phyloP scores from a whole-genome alignment of 2,888 invertebrate genomes.

The Drosophila leonis region DNA sequence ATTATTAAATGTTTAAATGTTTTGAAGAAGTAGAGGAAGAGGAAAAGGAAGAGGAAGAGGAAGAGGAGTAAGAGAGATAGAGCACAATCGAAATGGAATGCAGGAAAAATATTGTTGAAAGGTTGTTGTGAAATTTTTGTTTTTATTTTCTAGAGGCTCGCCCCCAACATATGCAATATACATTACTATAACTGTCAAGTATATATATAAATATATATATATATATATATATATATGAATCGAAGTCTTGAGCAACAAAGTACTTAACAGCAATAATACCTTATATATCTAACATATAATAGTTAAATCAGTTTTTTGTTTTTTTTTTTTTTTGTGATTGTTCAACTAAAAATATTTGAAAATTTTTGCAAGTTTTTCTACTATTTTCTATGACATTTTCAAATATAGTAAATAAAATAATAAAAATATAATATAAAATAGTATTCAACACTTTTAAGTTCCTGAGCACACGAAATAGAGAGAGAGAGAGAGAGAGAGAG shows the following conservation, averaged over 20 bases:
- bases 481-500: constrained; percentile 22
- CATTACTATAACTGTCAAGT: constrained; percentile 1
- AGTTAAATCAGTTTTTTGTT: constrained; percentile 17
- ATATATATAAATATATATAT: background rate
- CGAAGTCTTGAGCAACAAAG: constrained; percentile 4
- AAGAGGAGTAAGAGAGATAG: constrained; percentile 4
- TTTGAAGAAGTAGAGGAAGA: constrained; percentile 35
- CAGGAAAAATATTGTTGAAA: constrained; percentile 57
- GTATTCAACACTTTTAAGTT: constrained; percentile 47
- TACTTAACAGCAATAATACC: constrained; percentile 25
- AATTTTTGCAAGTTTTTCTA: constrained; percentile 38
- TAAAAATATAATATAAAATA: constrained; percentile 2
- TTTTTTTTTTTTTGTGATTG: constrained; percentile 7
- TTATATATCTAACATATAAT: constrained; percentile 8
- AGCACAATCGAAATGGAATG: constrained; percentile 33
- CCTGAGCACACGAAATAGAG: constrained; percentile 40
- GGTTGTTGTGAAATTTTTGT: constrained; percentile 10
- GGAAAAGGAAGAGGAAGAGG: background rate
- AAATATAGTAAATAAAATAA: constrained; percentile 16
- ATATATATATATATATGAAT: background rate
- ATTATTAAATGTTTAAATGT: constrained; percentile 55
- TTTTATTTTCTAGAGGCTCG: constrained; percentile 9
- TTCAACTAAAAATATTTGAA: constrained; percentile 21
- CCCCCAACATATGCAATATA: constrained; percentile 1
- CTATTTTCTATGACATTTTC: constrained; percentile 60